Conservation (phyloP, 2,888 invertebrate species). For the Diabrotica balteata region DNA sequence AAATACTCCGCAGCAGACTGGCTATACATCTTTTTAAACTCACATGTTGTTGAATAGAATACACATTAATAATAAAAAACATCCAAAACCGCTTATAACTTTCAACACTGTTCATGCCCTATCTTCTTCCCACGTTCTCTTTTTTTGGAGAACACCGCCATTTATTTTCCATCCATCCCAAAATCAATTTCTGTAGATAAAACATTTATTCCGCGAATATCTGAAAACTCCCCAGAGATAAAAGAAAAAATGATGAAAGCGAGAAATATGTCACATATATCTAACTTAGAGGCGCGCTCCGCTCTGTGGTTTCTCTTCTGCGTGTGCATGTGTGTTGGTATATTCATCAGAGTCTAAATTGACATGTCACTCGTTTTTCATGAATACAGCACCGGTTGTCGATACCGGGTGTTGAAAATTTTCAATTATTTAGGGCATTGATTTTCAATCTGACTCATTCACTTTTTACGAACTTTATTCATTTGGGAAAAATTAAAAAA, state of each 20-base stretch:
- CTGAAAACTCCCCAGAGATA: slow-evolving; percentile 27
- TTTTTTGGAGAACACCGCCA: slow-evolving; percentile 8
- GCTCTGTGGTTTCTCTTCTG: not conserved
- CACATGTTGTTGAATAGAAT: too few species aligned
- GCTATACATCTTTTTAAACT: too few species aligned
- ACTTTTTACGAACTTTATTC: too few species aligned
- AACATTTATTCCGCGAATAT: too few species aligned
- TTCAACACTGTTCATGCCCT: too few species aligned
- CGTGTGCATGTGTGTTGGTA: not conserved
- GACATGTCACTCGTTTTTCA: slow-evolving; percentile 8
- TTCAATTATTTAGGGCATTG: too few species aligned
- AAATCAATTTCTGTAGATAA: slow-evolving; percentile 29
- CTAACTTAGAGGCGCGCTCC: slow-evolving; percentile 23
- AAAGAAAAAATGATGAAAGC: slow-evolving; percentile 27
- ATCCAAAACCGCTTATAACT: too few species aligned
- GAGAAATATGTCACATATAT: slow-evolving; percentile 29
- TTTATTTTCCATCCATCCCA: slow-evolving; percentile 23
- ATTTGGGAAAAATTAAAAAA: too few species aligned
- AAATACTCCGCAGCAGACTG: too few species aligned
- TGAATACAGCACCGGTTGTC: not conserved
- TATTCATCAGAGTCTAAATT: slow-evolving; percentile 12
- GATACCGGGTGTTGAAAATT: too few species aligned
- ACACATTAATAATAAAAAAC: too few species aligned
- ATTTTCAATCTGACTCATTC: too few species aligned
- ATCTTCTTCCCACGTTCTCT: not conserved